Evolutionary conservation across 1,140 invertebrate species (phyloP).

Genomic region (Brachionus angularis): DNA sequence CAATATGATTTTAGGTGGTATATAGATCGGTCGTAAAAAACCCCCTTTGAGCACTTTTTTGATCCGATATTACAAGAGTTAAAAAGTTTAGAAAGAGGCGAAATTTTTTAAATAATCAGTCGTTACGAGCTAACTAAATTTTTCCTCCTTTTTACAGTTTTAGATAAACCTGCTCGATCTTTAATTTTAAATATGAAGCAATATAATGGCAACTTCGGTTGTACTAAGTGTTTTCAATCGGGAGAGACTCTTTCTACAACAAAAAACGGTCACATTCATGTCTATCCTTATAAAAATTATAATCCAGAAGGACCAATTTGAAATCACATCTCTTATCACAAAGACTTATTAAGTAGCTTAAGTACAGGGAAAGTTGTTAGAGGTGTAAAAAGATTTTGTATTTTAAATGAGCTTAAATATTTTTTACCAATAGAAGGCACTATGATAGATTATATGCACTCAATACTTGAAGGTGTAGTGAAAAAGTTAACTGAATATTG

Average conservation of each 20-base stretch:
- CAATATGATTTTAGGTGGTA: neutral
- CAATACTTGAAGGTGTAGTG: neutral
- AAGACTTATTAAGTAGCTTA: neutral
- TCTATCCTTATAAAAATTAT: constrained; percentile 15
- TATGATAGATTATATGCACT: neutral
- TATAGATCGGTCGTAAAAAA: neutral
- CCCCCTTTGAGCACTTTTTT: neutral
- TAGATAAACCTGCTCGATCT: constrained; percentile 3
- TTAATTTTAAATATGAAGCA: constrained; percentile 1
- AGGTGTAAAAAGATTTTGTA: neutral
- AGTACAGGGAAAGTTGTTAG: neutral
- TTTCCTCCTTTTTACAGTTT: no score
- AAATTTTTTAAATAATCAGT: neutral
- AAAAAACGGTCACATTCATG: neutral
- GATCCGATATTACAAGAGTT: neutral
- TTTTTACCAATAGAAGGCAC: neutral
- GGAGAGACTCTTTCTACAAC: neutral
- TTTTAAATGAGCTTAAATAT: neutral
- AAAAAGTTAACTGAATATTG: neutral
- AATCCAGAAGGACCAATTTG: neutral
- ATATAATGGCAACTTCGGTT: neutral
- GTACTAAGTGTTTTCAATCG: constrained; percentile 4
- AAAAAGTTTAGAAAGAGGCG: neutral
- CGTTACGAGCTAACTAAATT: no score
- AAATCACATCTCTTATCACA: neutral